Percentiles rank a stretch among this genome's conserved stretches.
Evolutionary conservation across 2,888 invertebrate species (phyloP).

Genomic region (Epinotia nisella): DNA sequence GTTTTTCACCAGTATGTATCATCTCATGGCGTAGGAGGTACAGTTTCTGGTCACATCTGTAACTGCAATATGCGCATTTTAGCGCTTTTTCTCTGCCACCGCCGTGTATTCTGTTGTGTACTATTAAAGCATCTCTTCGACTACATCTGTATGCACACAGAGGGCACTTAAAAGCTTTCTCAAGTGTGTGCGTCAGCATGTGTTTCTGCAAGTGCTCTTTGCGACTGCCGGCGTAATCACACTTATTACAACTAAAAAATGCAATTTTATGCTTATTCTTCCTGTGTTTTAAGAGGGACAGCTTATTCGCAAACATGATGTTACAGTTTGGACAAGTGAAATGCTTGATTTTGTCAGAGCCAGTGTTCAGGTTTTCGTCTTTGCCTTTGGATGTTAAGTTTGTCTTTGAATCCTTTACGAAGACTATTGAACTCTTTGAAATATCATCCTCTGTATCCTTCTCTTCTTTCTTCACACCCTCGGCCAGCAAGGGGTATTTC

Average conservation of each 20-base stretch:
- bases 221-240: background rate
- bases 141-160: slow-evolving; percentile 7
- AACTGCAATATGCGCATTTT: slow-evolving; percentile 5
- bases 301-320: slow-evolving; percentile 5
- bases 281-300: slow-evolving; percentile 4
- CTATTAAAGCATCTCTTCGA: slow-evolving; percentile 3
- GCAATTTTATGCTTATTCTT: background rate
- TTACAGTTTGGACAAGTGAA: slow-evolving; percentile 18
- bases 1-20: slow-evolving; percentile 17
- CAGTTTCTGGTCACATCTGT: background rate
- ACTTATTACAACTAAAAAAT: slow-evolving; percentile 1
- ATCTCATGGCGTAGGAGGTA: background rate
- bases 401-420: background rate
- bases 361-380: background rate
- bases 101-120: slow-evolving; percentile 2
- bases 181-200: background rate
- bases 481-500: background rate
- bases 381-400: background rate
- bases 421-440: background rate
- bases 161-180: slow-evolving; percentile 10
- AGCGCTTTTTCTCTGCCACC: background rate
- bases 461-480: background rate
- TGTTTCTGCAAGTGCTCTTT: slow-evolving; percentile 9
- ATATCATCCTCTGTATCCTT: background rate
- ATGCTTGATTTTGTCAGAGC: background rate